These are phyloP conservation scores for Drosophila infuscata DNA, from an alignment of 2,888 invertebrate genomes.

Conservation along the genomic window DNA sequence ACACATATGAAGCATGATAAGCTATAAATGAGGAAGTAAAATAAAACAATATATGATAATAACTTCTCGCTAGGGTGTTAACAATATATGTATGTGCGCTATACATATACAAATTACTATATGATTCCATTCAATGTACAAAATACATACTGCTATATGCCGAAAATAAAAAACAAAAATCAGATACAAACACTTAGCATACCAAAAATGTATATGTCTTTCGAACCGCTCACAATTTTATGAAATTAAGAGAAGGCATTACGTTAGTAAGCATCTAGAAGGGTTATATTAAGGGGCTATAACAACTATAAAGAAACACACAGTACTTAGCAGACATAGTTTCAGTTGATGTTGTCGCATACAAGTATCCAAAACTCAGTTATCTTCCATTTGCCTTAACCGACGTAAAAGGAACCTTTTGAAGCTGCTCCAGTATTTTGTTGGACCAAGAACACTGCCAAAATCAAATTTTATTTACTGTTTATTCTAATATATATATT, in stretches of 20 bases:
- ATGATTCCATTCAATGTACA: conserved; percentile 74
- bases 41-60: conserved; percentile 20
- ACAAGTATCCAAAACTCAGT: conserved; percentile 1
- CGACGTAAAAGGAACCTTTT: not conserved
- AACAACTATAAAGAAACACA: not conserved
- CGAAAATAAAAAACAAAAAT: conserved; percentile 26
- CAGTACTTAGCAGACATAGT: conserved; percentile 6
- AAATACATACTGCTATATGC: conserved; percentile 50
- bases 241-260: conserved; percentile 8
- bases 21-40: conserved; percentile 15
- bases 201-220: conserved; percentile 15
- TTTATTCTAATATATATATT: not conserved
- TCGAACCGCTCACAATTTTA: conserved; percentile 11
- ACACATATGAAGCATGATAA: conserved; percentile 23
- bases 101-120: conserved; percentile 20
- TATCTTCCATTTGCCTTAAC: conserved; percentile 22
- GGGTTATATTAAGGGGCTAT: conserved; percentile 5
- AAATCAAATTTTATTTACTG: conserved; percentile 21
- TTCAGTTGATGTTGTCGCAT: conserved; percentile 11
- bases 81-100: conserved; percentile 34
- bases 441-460: conserved; percentile 40
- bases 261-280: conserved; percentile 7
- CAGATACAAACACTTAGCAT: conserved; percentile 17
- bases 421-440: conserved; percentile 10
- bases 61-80: conserved; percentile 43